Base-by-base conservation (phyloP, 2,113 vertebrate species). In the Ochotona princeps region DNA sequence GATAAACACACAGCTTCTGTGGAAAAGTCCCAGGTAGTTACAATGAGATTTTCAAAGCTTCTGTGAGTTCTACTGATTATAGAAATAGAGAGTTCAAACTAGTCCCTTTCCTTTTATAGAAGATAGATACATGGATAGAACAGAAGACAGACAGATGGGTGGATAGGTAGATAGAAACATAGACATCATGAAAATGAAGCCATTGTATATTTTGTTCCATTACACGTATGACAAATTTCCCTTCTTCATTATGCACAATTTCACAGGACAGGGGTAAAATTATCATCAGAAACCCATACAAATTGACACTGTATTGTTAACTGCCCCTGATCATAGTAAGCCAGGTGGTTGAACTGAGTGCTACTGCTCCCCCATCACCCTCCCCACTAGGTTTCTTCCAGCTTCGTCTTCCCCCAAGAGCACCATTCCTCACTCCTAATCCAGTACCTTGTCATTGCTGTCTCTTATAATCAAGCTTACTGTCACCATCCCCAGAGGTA, bases 1-100 rank as follows among this genome's bases (percentile, higher is more conserved):
- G 99, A 99, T 97, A 99, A 99, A 20, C 99, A 99, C 97, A 99
- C 99, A 0, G 99, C 99, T 0, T 99, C 99, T 0, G 99, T 99
- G 94, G 99, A 99, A 92, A 99, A 99, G 94, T 99, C 99, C 49
- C 99, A 99, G 99, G 99, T 99, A 98, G 30, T 32, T 74, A 65
- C 57, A 91, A 2, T 0, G 0, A 21, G 49, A 63, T 83, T 90
- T 90, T 91, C 2, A 25, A 73, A 44, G n/a, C 66, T 74, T 86
- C 73, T 60, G 26, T 79, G 69, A 87, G n/a, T 8, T 87, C 18
- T 89, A 5, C 32, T 32, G 30, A 21, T 81, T 32, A 11, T 80
- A 63, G 85, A 63, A 75, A 79, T 74, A 2, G 28, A 20, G 54
- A 21, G 1, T 61, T 97, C 54, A 51, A 20, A 32, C 26, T 57